Conservation (phyloP, 2,113 vertebrate genomes). For the Thymallus thymallus region DNA sequence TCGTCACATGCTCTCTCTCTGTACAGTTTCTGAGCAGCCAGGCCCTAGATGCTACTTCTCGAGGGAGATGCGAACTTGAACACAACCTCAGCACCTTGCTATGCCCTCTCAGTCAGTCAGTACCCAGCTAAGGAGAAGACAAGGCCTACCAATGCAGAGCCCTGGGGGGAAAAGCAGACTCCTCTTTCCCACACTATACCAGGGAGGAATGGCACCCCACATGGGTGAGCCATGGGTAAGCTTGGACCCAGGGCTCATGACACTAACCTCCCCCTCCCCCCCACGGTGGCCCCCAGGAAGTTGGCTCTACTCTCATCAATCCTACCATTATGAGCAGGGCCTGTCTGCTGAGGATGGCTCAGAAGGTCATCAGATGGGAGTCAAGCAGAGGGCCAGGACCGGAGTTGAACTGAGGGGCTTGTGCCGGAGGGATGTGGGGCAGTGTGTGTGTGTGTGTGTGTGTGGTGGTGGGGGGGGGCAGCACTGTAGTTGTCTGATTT, state of each 20-base stretch:
- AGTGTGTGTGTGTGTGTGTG: constrained; percentile 48
- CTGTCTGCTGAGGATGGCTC: constrained; percentile 55
- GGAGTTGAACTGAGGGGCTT: constrained; percentile 44
- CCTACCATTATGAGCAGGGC: constrained; percentile 67
- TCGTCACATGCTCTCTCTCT: constrained; percentile 31
- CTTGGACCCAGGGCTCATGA: constrained; percentile 17
- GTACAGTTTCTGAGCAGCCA: constrained; percentile 61
- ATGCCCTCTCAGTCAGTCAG: constrained; percentile 50
- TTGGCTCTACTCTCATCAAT: constrained; percentile 65
- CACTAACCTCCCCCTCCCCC: background rate
- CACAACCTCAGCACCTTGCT: constrained; percentile 61
- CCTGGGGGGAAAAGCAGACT: constrained; percentile 56
- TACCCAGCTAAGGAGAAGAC: constrained; percentile 52
- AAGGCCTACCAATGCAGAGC: constrained; percentile 40
- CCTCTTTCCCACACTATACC: constrained; percentile 66
- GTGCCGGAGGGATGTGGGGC: constrained; percentile 30
- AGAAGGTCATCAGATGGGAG: constrained; percentile 77
- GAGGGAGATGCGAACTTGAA: constrained; percentile 72
- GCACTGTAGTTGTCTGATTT: constrained; percentile 35
- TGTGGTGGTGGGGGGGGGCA: constrained; percentile 40
- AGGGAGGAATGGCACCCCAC: constrained; percentile 40
- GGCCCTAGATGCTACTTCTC: constrained; percentile 61
- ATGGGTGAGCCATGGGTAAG: constrained; percentile 41
- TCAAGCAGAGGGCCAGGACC: constrained; percentile 46
- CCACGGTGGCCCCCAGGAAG: constrained; percentile 42